A percentile compares a stretch with the other conserved stretches of the same genome.
These are phyloP conservation scores for Calcarius ornatus DNA, from an alignment of 2,113 vertebrate genomes.

Conservation along the genomic window DNA sequence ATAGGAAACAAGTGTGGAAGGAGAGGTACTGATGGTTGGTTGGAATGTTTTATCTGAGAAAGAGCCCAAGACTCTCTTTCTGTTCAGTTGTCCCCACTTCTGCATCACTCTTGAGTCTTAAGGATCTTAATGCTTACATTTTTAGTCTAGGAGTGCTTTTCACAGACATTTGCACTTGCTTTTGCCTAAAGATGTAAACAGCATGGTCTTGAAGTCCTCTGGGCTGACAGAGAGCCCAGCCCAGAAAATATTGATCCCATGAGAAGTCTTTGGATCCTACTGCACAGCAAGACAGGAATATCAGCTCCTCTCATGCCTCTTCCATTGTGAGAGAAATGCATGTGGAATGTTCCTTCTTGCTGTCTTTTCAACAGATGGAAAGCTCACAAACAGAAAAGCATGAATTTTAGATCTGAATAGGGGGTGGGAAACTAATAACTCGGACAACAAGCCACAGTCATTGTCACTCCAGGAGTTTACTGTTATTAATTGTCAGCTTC, in stretches of 20 bases:
- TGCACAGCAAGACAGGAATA: neutral
- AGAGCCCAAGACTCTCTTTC: too few species aligned
- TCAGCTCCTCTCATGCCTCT: neutral
- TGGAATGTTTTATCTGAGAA: neutral
- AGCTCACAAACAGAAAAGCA: neutral
- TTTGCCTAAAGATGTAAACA: neutral
- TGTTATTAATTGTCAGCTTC: conserved; percentile 36
- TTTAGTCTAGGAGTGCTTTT: neutral
- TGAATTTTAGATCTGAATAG: neutral
- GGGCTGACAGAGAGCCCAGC: neutral
- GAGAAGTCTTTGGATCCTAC: neutral
- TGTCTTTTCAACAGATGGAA: neutral
- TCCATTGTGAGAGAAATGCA: neutral
- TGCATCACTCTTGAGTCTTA: neutral
- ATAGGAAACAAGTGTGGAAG: neutral
- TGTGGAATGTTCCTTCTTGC: neutral
- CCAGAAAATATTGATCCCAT: neutral
- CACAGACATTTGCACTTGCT: neutral
- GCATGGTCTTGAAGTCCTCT: neutral
- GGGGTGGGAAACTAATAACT: neutral
- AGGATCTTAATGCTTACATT: neutral
- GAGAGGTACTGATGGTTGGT: neutral
- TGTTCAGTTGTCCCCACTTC: neutral
- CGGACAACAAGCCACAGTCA: neutral
- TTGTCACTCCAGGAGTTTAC: neutral